Conservation (phyloP, 2,888 invertebrate species). For the Aelia acuminata region DNA sequence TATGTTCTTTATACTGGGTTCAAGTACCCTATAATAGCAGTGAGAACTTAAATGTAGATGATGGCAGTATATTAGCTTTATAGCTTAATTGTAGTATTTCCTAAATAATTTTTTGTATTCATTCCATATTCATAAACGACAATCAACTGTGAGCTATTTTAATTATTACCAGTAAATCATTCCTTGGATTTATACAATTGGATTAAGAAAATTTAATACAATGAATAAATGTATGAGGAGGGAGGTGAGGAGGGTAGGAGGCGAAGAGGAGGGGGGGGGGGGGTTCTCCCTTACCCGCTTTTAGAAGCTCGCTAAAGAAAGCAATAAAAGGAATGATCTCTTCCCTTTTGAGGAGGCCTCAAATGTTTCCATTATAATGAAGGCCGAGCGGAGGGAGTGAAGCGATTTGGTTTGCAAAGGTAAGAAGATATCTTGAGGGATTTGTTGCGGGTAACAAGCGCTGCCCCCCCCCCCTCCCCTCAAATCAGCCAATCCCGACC, state of each 20-base stretch:
- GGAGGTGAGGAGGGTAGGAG: neutral
- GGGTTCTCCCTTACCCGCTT: neutral
- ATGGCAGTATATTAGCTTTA: too few relatives aligned
- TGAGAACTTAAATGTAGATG: too few relatives aligned
- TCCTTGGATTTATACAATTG: conserved; percentile 31
- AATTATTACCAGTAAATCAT: neutral
- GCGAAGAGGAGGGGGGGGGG: neutral
- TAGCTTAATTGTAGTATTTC: too few relatives aligned
- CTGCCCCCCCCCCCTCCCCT: rapidly evolving
- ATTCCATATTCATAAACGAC: too few relatives aligned
- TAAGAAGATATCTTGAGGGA: conserved; percentile 38
- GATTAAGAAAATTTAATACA: conserved; percentile 52
- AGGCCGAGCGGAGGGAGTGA: neutral
- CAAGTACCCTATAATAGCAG: too few relatives aligned
- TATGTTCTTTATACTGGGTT: too few relatives aligned
- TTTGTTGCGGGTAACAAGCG: neutral
- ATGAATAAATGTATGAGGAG: conserved; percentile 54
- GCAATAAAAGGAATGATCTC: conserved; percentile 52
- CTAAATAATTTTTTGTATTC: too few relatives aligned
- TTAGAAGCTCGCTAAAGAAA: conserved; percentile 50
- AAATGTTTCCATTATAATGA: conserved; percentile 55
- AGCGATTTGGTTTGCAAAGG: conserved; percentile 56
- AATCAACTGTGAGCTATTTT: neutral
- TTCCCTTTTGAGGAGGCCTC: conserved; percentile 43
- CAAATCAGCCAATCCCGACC: conserved; percentile 35